Base-by-base conservation (phyloP, 2,888 invertebrate genomes). In the Andricus quercusramuli region DNA sequence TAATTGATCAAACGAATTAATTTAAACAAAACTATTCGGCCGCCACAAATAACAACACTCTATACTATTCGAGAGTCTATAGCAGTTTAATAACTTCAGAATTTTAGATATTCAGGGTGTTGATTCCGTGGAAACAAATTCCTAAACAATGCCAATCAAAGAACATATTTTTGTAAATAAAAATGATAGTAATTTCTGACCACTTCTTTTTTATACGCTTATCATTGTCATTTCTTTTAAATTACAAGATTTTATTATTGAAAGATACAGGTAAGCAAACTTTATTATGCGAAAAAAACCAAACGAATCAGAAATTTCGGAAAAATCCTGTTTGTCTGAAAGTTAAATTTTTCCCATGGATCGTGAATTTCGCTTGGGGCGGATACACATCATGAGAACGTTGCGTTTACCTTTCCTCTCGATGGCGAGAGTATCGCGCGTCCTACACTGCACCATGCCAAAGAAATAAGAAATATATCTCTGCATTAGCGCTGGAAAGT, bases 401-500 rank as follows among this genome's bases (percentile, higher is more conserved):
- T 74, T 74, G 74, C 51, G 56, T 74, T 32, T 74, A 74, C 29
- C 5, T 74, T 32, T 56, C 37, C 37, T 70, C 51, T 74, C 32
- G 56, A 56, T 56, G 29, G 74, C 29, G 56, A 56, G 74, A 56
- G 56, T 74, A 74, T 17, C 74, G 32, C 74, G 32, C 74, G 74
- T 74, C 74, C 74, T 56, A 56, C 56, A 74, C 20, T 70, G 9
- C 17, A 29, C 70, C 47, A 70, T 51, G 25, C 62, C 62, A 62
- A 62, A 51, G 51, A 20, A 70, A 29, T 29, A 44, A 29, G 25
- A 44, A 25, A 51, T 32, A 22, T 70, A 25, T 70, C 70, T 82
- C 78, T 80, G 82, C 77, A 83, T 84, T 84, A 79, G 84, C 81
- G 84, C 83, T 88, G 86, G 88, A 87, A 89, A 89, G 87, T 84